Evolutionary conservation across 53 echinoderm and acorn worm species (phyloP).

Genomic region (Zoroaster sp.): DNA sequence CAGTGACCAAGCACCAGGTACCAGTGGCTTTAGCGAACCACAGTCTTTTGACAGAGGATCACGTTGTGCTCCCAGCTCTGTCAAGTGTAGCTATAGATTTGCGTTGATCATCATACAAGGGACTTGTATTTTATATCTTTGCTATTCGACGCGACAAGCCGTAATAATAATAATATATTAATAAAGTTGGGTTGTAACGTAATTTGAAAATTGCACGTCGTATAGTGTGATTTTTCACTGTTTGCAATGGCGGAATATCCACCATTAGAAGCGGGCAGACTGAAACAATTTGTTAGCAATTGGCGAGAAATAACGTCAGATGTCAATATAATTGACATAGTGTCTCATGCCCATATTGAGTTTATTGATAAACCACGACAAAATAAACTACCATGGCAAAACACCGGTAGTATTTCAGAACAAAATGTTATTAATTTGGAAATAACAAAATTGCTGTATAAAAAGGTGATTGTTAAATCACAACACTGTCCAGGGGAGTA

Average conservation of each 20-base stretch:
- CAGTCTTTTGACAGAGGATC: not conserved
- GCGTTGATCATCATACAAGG: not conserved
- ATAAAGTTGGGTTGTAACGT: not conserved
- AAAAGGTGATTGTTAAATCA: conserved; percentile 37
- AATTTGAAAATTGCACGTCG: not conserved
- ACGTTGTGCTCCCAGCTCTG: conserved; percentile 24
- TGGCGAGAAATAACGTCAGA: conserved; percentile 52
- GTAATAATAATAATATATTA: not conserved
- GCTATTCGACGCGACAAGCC: not conserved
- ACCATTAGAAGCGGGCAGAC: conserved; percentile 55
- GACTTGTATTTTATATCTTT: not conserved
- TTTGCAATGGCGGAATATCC: not conserved
- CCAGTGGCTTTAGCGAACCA: conserved; percentile 48
- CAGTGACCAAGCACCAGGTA: conserved; percentile 57
- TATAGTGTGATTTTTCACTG: not conserved
- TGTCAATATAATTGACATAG: conserved; percentile 32
- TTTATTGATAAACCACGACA: conserved; percentile 15
- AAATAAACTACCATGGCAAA: not conserved
- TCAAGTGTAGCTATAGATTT: conserved; percentile 6
- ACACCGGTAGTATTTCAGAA: not conserved
- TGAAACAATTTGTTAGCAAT: conserved; percentile 49
- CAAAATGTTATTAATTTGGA: conserved; percentile 1
- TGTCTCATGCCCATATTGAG: conserved; percentile 40
- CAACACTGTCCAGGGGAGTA: conserved; percentile 28
- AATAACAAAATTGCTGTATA: conserved; percentile 47